These are phyloP conservation scores for Blomia tropicalis DNA, from an alignment of 2,888 invertebrate genomes.

Conservation along the genomic window DNA sequence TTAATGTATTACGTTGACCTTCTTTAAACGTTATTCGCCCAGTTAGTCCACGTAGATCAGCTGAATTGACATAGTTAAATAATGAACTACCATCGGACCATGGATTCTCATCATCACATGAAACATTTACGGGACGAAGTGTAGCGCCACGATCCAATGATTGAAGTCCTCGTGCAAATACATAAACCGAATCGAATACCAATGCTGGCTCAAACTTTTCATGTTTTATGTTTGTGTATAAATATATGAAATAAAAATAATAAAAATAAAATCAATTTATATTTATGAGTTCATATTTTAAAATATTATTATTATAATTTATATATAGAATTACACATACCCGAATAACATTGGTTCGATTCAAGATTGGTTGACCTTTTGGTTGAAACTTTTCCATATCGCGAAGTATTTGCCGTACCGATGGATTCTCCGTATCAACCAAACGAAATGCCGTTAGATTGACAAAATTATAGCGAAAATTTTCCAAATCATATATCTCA, in stretches of 20 bases:
- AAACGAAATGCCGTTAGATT: constrained; percentile 83
- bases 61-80: constrained; percentile 49
- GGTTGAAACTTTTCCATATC: constrained; percentile 74
- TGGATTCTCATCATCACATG: constrained; percentile 51
- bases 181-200: constrained; percentile 56
- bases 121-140: constrained; percentile 49
- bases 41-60: constrained; percentile 25
- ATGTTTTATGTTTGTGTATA: neutral
- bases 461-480: constrained; percentile 74
- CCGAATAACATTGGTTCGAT: constrained; percentile 27
- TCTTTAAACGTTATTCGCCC: constrained; percentile 70
- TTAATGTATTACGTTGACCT: constrained; percentile 64
- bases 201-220: constrained; percentile 49
- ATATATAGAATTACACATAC: constrained; percentile 17
- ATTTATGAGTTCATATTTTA: neutral
- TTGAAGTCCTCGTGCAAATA: constrained; percentile 56
- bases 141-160: constrained; percentile 44
- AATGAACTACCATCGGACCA: constrained; percentile 57
- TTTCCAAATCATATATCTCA: constrained; percentile 36
- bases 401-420: constrained; percentile 54
- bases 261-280: constrained; percentile 10
- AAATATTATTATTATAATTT: neutral
- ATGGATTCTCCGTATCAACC: constrained; percentile 59
- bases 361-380: constrained; percentile 25
- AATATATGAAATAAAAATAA: neutral